phyloP scores from a whole-genome alignment of 2,888 invertebrate species.

The Pantelozetes paolii region DNA sequence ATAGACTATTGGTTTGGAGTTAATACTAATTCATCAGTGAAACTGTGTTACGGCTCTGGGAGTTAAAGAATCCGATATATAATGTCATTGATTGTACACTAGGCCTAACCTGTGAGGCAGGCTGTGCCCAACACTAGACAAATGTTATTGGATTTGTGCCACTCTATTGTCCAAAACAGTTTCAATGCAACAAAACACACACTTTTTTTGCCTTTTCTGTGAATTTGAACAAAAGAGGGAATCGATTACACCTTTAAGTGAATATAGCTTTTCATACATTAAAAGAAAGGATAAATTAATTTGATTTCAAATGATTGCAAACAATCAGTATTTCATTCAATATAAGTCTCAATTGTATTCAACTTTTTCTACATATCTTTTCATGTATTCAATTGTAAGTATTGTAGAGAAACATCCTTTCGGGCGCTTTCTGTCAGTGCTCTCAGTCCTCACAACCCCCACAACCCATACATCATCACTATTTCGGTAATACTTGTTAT shows the following conservation, averaged over 20 bases:
- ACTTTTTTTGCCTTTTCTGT: constrained; percentile 9
- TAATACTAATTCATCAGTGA: constrained; percentile 21
- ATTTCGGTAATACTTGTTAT: not conserved
- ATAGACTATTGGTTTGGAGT: not conserved
- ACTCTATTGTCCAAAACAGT: not conserved
- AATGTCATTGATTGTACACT: too few species aligned
- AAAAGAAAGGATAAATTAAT: constrained; percentile 21
- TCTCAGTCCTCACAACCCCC: too few species aligned
- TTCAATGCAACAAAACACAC: not conserved
- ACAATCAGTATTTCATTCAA: not conserved
- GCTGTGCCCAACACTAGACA: constrained; percentile 3
- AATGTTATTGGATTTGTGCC: constrained; percentile 31
- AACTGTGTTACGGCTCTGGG: constrained; percentile 20
- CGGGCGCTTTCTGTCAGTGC: too few species aligned
- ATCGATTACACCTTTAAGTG: constrained; percentile 32
- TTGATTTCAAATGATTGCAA: not conserved
- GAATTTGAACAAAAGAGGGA: not conserved
- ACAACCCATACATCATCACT: not conserved
- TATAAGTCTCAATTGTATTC: too few species aligned
- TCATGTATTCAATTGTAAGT: not conserved
- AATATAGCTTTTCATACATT: constrained; percentile 17
- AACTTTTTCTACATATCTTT: not conserved
- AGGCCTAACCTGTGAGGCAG: too few species aligned
- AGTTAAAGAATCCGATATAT: constrained; percentile 28
- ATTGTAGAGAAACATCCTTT: not conserved